A percentile compares a stretch with the other conserved stretches of the same genome.
phyloP scores from a whole-genome alignment of 2,888 invertebrate species.

The Callyntrura guangdongensis region DNA sequence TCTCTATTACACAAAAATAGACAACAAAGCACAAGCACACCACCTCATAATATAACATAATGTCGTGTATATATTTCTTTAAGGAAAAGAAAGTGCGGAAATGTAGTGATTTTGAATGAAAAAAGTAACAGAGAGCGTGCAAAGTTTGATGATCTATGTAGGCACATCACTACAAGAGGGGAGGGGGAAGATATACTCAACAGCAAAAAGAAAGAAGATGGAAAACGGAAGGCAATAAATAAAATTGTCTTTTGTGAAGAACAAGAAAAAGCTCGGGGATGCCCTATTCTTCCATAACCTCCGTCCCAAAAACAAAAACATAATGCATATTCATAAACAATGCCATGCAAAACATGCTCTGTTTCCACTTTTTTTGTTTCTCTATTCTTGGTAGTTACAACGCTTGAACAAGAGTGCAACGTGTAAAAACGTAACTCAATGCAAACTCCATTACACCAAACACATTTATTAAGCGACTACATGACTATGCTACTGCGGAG shows the following conservation, averaged over 20 bases:
- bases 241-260: conserved; percentile 81
- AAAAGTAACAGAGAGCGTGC: conserved; percentile 21
- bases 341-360: conserved; percentile 40
- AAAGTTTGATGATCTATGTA: conserved; percentile 64
- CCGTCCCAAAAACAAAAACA: conserved; percentile 35
- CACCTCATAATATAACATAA: background rate
- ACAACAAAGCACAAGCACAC: background rate
- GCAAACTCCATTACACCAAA: conserved; percentile 11
- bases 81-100: conserved; percentile 48
- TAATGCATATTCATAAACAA: conserved; percentile 62
- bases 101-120: conserved; percentile 41
- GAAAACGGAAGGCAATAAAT: conserved; percentile 82
- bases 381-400: background rate
- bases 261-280: conserved; percentile 39
- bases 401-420: background rate
- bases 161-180: conserved; percentile 1
- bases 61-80: conserved; percentile 37
- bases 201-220: conserved; percentile 74
- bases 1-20: conserved; percentile 36
- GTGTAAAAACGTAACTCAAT: background rate
- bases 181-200: background rate
- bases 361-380: conserved; percentile 3
- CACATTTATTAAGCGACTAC: background rate
- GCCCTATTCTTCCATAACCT: conserved; percentile 7
- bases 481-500: background rate